Evolutionary conservation across 1,140 invertebrate species (phyloP).

Genomic region (Nasonia giraulti): DNA sequence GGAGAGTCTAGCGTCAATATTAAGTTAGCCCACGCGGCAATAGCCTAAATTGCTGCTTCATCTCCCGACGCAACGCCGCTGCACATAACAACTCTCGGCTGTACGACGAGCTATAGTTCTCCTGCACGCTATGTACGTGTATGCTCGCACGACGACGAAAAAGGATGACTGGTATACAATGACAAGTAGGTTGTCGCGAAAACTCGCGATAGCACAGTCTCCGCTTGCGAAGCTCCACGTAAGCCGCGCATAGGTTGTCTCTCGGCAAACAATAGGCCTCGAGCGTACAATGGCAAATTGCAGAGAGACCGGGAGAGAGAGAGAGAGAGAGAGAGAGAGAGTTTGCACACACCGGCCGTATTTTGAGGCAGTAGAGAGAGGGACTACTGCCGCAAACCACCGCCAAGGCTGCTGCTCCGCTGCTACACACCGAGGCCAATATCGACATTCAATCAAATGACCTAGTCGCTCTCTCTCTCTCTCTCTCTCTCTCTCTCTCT

Average conservation of each 20-base stretch:
- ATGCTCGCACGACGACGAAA: neutral
- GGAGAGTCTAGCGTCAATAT: constrained; percentile 63
- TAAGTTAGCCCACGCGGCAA: constrained; percentile 58
- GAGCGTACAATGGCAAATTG: neutral
- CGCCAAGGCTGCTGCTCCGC: neutral
- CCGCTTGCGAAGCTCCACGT: neutral
- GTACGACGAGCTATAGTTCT: neutral
- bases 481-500: constrained; percentile 5
- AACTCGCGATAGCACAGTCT: neutral
- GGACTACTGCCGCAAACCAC: too few species aligned
- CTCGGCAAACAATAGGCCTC: neutral
- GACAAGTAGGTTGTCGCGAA: too few species aligned
- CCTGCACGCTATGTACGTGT: neutral
- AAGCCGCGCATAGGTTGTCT: constrained; percentile 20
- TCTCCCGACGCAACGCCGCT: neutral
- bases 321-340: neutral
- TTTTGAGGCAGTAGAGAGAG: neutral
- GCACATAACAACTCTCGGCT: neutral
- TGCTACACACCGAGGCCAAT: neutral
- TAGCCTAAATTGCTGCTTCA: neutral
- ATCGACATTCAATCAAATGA: constrained; percentile 4
- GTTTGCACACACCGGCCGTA: neutral
- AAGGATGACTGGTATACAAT: too few species aligned
- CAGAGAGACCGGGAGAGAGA: neutral
- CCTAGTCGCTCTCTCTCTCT: constrained; percentile 13